Evolutionary conservation across 2,797 vertebrate species (phyloP).

Genomic region (Acanthiza pusilla): DNA sequence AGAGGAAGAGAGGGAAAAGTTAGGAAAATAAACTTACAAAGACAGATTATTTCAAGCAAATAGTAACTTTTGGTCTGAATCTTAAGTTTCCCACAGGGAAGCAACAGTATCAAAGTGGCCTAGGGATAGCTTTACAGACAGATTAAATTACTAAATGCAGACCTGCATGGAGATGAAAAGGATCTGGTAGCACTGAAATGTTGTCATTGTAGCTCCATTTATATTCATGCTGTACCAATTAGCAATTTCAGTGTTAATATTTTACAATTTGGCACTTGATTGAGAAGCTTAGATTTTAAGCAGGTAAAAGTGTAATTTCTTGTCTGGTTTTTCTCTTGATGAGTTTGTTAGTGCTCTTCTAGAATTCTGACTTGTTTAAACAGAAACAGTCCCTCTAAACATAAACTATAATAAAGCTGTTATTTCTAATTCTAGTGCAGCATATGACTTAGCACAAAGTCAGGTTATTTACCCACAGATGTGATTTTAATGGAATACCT

Average conservation of each 20-base stretch:
- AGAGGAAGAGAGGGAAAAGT: not conserved
- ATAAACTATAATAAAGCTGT: not conserved
- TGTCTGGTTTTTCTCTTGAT: not conserved
- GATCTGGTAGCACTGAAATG: not conserved
- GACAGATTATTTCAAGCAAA: conserved; percentile 8
- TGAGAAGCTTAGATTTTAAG: not conserved
- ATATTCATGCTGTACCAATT: not conserved
- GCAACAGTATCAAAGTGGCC: not conserved
- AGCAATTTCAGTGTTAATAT: not conserved
- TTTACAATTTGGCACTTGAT: not conserved
- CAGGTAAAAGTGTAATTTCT: not conserved
- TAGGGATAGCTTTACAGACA: not conserved
- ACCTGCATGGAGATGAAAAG: not conserved
- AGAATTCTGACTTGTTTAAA: not conserved
- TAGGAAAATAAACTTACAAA: not conserved
- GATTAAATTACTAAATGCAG: not conserved
- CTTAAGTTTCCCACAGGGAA: not conserved
- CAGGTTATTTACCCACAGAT: not conserved
- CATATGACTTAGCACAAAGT: not conserved
- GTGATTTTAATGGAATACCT: not conserved
- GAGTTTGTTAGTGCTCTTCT: not conserved
- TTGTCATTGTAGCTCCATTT: not conserved
- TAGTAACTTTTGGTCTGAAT: not conserved
- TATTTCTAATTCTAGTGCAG: not conserved
- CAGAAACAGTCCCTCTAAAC: not conserved